A percentile compares a stretch with the other conserved stretches of the same genome.
These are phyloP conservation scores for Serripes groenlandicus DNA, from an alignment of 2,888 invertebrate genomes.

Conservation along the genomic window DNA sequence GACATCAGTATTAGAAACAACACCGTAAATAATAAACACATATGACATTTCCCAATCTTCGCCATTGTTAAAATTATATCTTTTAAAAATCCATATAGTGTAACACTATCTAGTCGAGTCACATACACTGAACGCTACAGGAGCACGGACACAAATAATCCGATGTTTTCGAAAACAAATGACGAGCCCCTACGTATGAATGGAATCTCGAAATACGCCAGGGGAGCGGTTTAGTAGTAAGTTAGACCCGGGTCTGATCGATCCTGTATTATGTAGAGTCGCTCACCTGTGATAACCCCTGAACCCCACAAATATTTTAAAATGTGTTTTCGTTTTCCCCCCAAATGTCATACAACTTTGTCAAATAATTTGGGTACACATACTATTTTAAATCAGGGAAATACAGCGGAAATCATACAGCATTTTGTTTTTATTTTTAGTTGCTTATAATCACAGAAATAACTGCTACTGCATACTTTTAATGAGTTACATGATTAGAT, in stretches of 20 bases:
- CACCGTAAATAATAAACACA: conserved; percentile 67
- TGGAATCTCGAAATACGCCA: conserved; percentile 4
- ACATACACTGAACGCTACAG: background rate
- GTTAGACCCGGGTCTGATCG: conserved; percentile 20
- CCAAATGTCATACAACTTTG: too few relatives aligned
- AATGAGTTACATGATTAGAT: too few relatives aligned
- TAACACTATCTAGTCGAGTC: background rate
- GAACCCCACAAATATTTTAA: background rate
- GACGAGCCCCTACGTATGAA: background rate
- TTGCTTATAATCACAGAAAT: background rate
- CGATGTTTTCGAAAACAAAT: too few relatives aligned
- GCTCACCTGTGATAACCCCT: conserved; percentile 51
- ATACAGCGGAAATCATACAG: background rate
- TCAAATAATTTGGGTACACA: too few relatives aligned
- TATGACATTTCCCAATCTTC: conserved; percentile 60
- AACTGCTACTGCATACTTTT: background rate
- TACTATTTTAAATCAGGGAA: too few relatives aligned
- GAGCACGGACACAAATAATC: too few relatives aligned
- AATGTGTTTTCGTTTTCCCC: background rate
- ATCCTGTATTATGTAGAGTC: conserved; percentile 30
- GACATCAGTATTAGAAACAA: conserved; percentile 68
- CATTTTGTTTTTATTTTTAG: background rate
- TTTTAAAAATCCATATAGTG: background rate
- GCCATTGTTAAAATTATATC: conserved; percentile 42
- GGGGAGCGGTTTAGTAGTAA: conserved; percentile 31